Base-by-base conservation (phyloP, 2,113 vertebrate species). In the Erythrocercus mccallii region DNA sequence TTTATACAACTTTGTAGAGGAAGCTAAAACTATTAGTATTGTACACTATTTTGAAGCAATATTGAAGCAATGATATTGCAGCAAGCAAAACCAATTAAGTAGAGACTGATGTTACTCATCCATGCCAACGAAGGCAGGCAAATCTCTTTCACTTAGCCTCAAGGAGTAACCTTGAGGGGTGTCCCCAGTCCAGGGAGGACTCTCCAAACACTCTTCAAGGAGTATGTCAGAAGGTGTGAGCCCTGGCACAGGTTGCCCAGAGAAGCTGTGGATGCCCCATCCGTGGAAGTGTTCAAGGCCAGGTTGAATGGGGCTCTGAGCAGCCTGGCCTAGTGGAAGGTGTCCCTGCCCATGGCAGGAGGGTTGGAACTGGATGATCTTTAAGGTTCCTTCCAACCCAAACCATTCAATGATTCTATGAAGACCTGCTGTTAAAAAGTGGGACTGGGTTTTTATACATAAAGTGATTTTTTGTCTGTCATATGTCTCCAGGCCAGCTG, bases 71-170 rank as follows among this genome's bases (percentile, higher is more conserved):
- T 56, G 42, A 28, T 37, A 42, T 20, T 70, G 31, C 71, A 77
- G 42, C 15, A 37, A 70, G 18, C 22, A 70, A 70, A 83, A 56
- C 5, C 27, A 54, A 6, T 54, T 77, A 28, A 77, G 48, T 8
- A 69, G 42, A 37, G 31, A 56, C 42, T 42, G 48, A 33, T 56
- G 35, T 48, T 62, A 42, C 15, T 54, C 40, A 15, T n/a, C 15
- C 2, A 0, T 48, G 10, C 15, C 54, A 69, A 35, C 0, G 0
- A 42, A 31, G 15, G 31, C 5, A 12, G 62, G 40, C 10, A 42
- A 56, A 83, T 62, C 10, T 21, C 35, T 62, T 48, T 48, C 20
- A 22, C 35, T 83, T 30, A 56, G 40, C 40, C 22, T 40, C 42
- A 12, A 56, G 71, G 35, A 69, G 6, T 61, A 54, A 61, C n/a